Evolutionary conservation across 2,888 invertebrate species (phyloP).

Genomic region (Neocrepidodera transversa): DNA sequence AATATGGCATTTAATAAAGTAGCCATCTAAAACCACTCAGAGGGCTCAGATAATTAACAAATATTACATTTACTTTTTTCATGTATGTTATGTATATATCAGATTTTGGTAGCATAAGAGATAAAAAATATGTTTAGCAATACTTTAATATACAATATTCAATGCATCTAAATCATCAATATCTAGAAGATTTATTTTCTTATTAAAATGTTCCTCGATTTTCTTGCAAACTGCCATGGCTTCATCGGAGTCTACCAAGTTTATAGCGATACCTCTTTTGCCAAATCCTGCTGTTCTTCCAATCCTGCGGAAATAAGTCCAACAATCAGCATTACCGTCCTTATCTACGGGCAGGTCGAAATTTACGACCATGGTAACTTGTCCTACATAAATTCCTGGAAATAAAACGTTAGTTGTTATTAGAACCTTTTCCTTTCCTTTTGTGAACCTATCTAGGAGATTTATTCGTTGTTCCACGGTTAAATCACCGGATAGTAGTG

Average conservation of each 20-base stretch:
- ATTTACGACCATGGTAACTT: slow-evolving; percentile 97
- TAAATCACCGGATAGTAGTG: slow-evolving; percentile 90
- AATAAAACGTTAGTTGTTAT: slow-evolving; percentile 91
- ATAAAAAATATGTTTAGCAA: too few relatives aligned
- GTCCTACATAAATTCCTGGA: slow-evolving; percentile 94
- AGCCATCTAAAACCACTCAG: too few relatives aligned
- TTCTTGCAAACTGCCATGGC: slow-evolving; percentile 76
- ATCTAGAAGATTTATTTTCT: slow-evolving; percentile 81
- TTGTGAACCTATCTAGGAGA: slow-evolving; percentile 90
- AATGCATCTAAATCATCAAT: slow-evolving; percentile 92
- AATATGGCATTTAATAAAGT: too few relatives aligned
- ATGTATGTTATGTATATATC: too few relatives aligned
- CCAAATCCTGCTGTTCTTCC: slow-evolving; percentile 97
- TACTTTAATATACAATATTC: too few relatives aligned
- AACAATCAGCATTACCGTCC: slow-evolving; percentile 86
- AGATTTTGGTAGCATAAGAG: too few relatives aligned
- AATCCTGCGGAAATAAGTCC: slow-evolving; percentile 97
- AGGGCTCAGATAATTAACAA: too few relatives aligned
- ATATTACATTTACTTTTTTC: too few relatives aligned
- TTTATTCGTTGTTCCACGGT: slow-evolving; percentile 92
- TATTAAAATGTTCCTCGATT: slow-evolving; percentile 89
- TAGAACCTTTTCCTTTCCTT: slow-evolving; percentile 91
- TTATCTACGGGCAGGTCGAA: slow-evolving; percentile 89
- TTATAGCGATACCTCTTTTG: slow-evolving; percentile 95
- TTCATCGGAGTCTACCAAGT: slow-evolving; percentile 84